Percentiles rank a stretch among this genome's conserved stretches.
Conservation (phyloP, 1,140 invertebrate species). For the Micrasema longulum region DNA sequence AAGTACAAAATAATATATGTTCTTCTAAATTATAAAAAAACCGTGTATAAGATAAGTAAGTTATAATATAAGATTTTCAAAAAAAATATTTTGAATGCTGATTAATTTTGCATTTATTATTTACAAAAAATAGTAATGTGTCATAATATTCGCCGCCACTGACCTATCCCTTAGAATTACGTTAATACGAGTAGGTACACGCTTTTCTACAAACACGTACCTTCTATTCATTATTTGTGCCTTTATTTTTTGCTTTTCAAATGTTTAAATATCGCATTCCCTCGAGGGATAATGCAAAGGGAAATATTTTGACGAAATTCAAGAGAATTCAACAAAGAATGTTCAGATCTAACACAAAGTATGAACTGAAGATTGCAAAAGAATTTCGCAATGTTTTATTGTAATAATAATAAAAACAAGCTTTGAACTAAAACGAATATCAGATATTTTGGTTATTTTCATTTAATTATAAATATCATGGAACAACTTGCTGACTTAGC, state of each 20-base stretch:
- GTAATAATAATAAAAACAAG: conserved; percentile 2
- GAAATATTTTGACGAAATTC: conserved; percentile 49
- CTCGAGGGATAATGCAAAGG: conserved; percentile 41
- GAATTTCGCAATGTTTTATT: not conserved
- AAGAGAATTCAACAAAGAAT: conserved; percentile 30
- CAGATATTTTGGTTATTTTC: not conserved
- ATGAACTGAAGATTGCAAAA: not conserved
- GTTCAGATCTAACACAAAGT: not conserved
- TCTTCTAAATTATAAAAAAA: not conserved
- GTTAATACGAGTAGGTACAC: conserved; percentile 45
- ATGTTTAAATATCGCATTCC: conserved; percentile 52
- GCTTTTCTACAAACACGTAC: conserved; percentile 49
- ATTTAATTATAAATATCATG: not conserved
- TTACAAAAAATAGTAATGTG: not conserved
- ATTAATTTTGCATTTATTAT: too few species aligned
- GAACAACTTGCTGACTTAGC: not conserved
- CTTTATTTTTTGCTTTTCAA: conserved; percentile 41
- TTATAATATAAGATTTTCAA: not conserved
- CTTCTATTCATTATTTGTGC: conserved; percentile 46
- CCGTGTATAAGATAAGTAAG: not conserved
- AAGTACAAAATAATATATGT: not conserved
- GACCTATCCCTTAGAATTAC: conserved; percentile 31
- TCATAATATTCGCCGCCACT: not conserved
- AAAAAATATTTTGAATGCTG: too few species aligned
- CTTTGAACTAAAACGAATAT: not conserved